phyloP scores from a whole-genome alignment of 2,888 invertebrate species.

The Antitype chi region DNA sequence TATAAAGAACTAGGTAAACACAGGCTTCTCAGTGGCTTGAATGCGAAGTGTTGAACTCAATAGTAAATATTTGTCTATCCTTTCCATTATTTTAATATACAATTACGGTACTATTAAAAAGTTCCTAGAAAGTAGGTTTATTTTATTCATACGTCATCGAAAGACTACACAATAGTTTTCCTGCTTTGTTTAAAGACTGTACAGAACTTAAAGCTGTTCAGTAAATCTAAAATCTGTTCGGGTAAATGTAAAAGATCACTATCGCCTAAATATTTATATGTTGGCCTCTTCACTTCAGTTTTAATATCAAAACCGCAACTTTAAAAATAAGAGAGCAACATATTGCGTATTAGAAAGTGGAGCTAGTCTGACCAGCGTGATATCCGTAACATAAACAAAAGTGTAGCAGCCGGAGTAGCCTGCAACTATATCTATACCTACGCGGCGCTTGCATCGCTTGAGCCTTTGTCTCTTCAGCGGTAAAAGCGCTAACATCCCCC shows the following conservation, averaged over 20 bases:
- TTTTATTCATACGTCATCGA: background rate
- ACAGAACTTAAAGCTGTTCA: background rate
- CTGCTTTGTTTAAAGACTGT: background rate
- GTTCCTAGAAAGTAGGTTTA: background rate
- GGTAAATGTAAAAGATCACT: background rate
- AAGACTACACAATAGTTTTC: background rate
- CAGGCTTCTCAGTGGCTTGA: background rate
- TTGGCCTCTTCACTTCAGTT: background rate
- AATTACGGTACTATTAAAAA: background rate
- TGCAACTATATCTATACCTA: conserved; percentile 28
- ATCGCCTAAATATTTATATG: background rate
- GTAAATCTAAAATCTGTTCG: background rate
- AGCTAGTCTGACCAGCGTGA: background rate
- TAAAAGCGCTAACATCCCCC: conserved; percentile 53
- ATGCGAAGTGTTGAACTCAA: too few species aligned
- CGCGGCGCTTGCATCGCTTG: conserved; percentile 43
- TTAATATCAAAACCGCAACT: background rate
- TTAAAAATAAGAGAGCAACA: background rate
- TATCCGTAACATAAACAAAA: conserved; percentile 39
- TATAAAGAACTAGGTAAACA: background rate
- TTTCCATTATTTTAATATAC: background rate
- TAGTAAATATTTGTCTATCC: background rate
- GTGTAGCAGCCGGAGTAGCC: background rate
- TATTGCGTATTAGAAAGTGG: background rate
- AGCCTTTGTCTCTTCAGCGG: conserved; percentile 47